These are phyloP conservation scores for Macropus fuliginosus DNA, from an alignment of 2,797 vertebrate genomes.

Conservation along the genomic window DNA sequence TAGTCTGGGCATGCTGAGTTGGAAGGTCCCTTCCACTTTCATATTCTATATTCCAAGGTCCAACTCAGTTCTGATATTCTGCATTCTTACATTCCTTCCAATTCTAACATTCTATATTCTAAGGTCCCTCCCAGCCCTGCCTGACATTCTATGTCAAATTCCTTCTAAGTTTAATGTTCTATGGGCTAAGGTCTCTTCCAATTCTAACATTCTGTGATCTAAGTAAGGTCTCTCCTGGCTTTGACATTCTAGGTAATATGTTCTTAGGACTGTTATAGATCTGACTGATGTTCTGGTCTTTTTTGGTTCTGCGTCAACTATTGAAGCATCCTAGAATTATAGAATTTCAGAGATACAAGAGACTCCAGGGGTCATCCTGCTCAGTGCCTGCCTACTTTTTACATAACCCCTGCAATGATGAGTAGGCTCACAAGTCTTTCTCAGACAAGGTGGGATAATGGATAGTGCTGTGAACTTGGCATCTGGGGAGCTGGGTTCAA, in stretches of 20 bases:
- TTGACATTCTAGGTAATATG: neutral
- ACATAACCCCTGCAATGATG: too few relatives aligned
- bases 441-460: neutral
- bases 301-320: neutral
- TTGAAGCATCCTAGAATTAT: neutral
- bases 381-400: too few relatives aligned
- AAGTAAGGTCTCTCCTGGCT: neutral
- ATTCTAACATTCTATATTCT: neutral
- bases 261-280: neutral
- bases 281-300: neutral
- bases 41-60: neutral
- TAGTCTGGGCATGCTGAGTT: neutral
- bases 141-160: neutral
- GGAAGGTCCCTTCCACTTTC: neutral
- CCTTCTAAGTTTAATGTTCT: neutral
- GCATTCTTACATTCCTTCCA: neutral
- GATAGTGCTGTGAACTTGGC: neutral
- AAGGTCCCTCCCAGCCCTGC: neutral
- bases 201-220: neutral
- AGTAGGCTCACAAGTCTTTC: too few relatives aligned
- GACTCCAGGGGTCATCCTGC: too few relatives aligned
- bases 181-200: neutral
- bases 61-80: neutral
- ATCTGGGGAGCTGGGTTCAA: neutral
- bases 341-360: neutral